phyloP scores from a whole-genome alignment of 2,888 invertebrate genomes.

The Ectobius pallidus region DNA sequence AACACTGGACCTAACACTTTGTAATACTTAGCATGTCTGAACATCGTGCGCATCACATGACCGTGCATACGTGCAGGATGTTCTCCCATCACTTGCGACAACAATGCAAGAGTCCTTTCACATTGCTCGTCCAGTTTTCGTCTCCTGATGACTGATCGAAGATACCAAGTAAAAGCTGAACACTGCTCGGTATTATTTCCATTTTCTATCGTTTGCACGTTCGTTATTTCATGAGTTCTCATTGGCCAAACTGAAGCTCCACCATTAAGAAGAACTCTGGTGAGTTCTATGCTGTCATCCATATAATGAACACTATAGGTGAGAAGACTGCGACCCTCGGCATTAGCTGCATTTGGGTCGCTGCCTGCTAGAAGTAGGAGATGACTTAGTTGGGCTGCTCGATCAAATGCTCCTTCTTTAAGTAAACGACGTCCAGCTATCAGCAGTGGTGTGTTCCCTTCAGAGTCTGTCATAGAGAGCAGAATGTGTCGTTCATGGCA shows the following conservation, averaged over 20 bases:
- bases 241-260: constrained; percentile 49
- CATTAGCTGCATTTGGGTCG: constrained; percentile 47
- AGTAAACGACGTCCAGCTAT: constrained; percentile 45
- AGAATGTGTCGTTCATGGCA: constrained; percentile 23
- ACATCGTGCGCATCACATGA: constrained; percentile 50
- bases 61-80: constrained; percentile 48
- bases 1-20: constrained; percentile 50
- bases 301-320: constrained; percentile 49
- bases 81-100: constrained; percentile 49
- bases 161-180: constrained; percentile 49
- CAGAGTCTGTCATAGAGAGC: constrained; percentile 42
- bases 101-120: constrained; percentile 45
- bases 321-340: constrained; percentile 48
- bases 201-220: constrained; percentile 6
- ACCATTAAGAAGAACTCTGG: constrained; percentile 49
- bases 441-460: constrained; percentile 47
- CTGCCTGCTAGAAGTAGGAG: constrained; percentile 48
- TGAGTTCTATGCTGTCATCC: constrained; percentile 48
- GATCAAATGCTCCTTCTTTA: constrained; percentile 45
- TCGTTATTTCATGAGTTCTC: background rate
- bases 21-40: constrained; percentile 49
- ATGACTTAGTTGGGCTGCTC: constrained; percentile 45
- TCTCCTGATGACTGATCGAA: constrained; percentile 48
- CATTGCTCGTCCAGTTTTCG: constrained; percentile 48
- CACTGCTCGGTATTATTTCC: constrained; percentile 28